phyloP scores from a whole-genome alignment of 2,888 invertebrate species.

The Vandiemenella viatica region DNA sequence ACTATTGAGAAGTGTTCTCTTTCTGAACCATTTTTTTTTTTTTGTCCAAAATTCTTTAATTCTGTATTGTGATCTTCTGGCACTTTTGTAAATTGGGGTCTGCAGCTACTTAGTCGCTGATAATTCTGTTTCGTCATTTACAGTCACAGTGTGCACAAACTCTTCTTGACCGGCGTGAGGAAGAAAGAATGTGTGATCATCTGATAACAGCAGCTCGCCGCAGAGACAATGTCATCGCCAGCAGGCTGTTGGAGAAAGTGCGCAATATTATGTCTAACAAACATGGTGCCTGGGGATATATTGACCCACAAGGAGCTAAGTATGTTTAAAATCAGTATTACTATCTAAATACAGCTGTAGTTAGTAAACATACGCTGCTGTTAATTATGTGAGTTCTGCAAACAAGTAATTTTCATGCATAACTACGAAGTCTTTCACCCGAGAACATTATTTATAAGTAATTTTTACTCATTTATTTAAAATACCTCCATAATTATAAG shows the following conservation, averaged over 20 bases:
- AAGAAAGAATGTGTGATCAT: slow-evolving; percentile 95
- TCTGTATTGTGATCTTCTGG: too few species aligned
- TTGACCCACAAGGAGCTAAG: slow-evolving; percentile 32
- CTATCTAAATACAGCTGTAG: not conserved
- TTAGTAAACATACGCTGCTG: not conserved
- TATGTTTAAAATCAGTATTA: slow-evolving; percentile 15
- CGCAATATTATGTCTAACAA: slow-evolving; percentile 77
- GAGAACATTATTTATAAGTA: too few species aligned
- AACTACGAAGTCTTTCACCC: too few species aligned
- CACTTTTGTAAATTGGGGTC: not conserved
- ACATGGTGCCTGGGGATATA: slow-evolving; percentile 64
- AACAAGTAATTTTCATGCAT: too few species aligned
- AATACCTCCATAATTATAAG: too few species aligned
- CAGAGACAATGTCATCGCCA: slow-evolving; percentile 85
- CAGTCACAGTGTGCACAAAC: slow-evolving; percentile 87
- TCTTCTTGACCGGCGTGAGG: slow-evolving; percentile 75
- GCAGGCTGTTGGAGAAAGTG: slow-evolving; percentile 81
- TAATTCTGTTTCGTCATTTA: slow-evolving; percentile 18
- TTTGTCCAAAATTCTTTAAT: too few species aligned
- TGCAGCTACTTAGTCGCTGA: too few species aligned
- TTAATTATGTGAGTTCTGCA: too few species aligned
- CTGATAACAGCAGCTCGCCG: slow-evolving; percentile 88
- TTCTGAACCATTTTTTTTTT: too few species aligned
- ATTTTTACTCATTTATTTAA: too few species aligned
- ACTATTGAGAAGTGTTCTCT: too few species aligned